phyloP scores from a whole-genome alignment of 2,113 vertebrate species.

The Urocynchramus pylzowi region DNA sequence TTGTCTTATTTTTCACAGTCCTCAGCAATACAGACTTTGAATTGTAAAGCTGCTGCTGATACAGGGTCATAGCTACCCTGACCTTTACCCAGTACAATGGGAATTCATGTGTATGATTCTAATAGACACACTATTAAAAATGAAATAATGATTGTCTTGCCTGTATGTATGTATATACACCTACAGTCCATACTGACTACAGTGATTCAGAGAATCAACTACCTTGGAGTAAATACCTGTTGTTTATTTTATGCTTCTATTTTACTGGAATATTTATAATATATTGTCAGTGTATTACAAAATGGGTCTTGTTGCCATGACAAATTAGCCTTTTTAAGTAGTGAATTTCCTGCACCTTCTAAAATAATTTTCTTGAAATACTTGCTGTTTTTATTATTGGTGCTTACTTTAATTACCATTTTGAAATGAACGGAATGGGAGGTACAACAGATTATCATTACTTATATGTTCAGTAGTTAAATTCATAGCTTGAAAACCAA shows the following conservation, averaged over 20 bases:
- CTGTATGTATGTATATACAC: background rate
- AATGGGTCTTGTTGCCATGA: constrained; percentile 35
- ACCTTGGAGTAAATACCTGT: background rate
- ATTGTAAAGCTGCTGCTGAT: constrained; percentile 45
- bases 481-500: constrained; percentile 56
- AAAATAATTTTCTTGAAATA: constrained; percentile 46
- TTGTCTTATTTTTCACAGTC: constrained; percentile 45
- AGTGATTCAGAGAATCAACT: background rate
- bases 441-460: constrained; percentile 54
- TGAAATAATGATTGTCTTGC: background rate
- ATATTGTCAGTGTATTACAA: background rate
- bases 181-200: background rate
- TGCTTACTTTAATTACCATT: constrained; percentile 60
- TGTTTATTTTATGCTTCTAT: constrained; percentile 22
- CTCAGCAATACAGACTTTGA: constrained; percentile 31
- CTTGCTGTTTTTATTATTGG: constrained; percentile 57
- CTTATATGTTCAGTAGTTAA: constrained; percentile 42
- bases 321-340: constrained; percentile 28
- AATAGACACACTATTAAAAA: constrained; percentile 22
- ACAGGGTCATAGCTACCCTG: constrained; percentile 22
- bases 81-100: constrained; percentile 22
- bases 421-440: constrained; percentile 56
- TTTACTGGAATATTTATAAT: background rate
- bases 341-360: constrained; percentile 28
- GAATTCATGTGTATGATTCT: constrained; percentile 22